These are phyloP conservation scores for Lipotes vexillifer DNA, from an alignment of 2,113 vertebrate species.

Conservation along the genomic window DNA sequence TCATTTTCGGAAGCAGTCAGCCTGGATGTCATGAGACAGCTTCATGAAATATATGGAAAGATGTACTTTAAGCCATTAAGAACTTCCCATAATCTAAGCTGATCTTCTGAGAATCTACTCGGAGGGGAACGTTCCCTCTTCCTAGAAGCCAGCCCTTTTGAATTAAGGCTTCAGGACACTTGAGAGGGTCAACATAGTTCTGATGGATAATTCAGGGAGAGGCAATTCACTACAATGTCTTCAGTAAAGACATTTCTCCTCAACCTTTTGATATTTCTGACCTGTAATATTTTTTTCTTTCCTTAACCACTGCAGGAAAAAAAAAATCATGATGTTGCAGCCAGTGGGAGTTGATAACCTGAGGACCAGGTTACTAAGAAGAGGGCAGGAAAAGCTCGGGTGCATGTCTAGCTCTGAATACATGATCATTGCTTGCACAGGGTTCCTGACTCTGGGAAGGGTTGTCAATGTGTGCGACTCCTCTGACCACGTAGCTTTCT, in stretches of 20 bases:
- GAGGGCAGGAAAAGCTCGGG: too few relatives aligned
- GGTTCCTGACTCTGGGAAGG: background rate
- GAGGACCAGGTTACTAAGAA: too few relatives aligned
- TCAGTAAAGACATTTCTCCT: background rate
- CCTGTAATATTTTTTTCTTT: background rate
- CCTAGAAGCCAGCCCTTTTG: background rate
- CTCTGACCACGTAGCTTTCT: background rate
- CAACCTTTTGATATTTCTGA: background rate
- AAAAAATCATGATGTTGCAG: background rate
- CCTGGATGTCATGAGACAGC: background rate
- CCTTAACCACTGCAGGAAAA: background rate
- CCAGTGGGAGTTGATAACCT: fast-evolving
- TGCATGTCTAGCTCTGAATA: background rate
- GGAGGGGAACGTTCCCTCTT: background rate
- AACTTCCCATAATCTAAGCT: background rate
- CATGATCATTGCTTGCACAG: background rate
- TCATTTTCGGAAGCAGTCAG: background rate
- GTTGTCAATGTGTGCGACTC: fast-evolving
- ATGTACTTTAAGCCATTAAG: background rate
- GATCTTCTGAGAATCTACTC: too few relatives aligned
- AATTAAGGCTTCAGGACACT: background rate
- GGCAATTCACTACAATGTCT: background rate
- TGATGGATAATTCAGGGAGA: background rate
- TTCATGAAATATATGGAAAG: background rate
- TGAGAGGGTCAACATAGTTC: background rate